Conservation (phyloP, 1,140 invertebrate species). For the Globodera ellingtonae region DNA sequence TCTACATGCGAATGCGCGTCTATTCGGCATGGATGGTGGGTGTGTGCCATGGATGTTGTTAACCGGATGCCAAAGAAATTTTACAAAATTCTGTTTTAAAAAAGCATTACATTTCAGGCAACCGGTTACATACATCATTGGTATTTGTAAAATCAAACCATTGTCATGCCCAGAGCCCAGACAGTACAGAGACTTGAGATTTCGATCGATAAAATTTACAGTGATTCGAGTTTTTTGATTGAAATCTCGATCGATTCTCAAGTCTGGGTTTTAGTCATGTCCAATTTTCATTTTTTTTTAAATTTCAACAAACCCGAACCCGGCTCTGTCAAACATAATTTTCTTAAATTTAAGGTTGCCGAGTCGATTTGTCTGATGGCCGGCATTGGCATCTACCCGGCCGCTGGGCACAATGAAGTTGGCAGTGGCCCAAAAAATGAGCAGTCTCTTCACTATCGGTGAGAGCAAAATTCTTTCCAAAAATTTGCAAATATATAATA, state of each 20-base stretch:
- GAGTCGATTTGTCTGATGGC: conserved; percentile 88
- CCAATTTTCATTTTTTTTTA: too few relatives aligned
- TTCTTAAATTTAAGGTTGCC: conserved; percentile 70
- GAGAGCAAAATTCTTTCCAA: not conserved
- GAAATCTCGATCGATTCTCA: too few relatives aligned
- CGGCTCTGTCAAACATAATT: not conserved
- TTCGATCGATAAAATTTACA: not conserved
- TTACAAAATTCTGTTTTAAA: too few relatives aligned
- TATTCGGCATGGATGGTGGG: conserved; percentile 83
- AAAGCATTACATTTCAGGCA: too few relatives aligned
- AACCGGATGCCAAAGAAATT: not conserved
- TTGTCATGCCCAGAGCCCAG: too few relatives aligned
- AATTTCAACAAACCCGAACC: too few relatives aligned
- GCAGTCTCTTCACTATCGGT: not conserved
- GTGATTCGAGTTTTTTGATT: too few relatives aligned
- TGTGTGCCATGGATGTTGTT: not conserved
- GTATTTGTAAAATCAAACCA: too few relatives aligned
- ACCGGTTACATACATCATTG: too few relatives aligned
- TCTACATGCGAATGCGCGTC: conserved; percentile 83
- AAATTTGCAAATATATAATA: not conserved
- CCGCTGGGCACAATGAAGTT: conserved; percentile 72
- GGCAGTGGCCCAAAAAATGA: conserved; percentile 78
- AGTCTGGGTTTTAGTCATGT: conserved; percentile 1
- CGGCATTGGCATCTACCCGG: conserved; percentile 86
- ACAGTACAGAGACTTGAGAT: too few relatives aligned